phyloP scores from a whole-genome alignment of 2,113 vertebrate genomes.

The Amphiprion percula region DNA sequence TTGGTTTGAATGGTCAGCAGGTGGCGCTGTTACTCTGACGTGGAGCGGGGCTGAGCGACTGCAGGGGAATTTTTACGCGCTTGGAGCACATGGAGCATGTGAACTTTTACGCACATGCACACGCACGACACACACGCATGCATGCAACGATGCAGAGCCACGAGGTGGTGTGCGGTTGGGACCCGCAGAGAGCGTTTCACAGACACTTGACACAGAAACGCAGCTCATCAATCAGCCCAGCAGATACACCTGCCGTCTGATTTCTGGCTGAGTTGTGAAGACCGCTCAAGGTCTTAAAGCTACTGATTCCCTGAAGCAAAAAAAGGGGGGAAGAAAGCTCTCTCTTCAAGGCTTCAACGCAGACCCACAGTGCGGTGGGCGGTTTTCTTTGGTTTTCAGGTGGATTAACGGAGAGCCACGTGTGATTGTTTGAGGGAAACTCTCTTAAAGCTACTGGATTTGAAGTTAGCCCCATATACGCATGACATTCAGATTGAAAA shows the following conservation, averaged over 20 bases:
- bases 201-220: conserved; percentile 41
- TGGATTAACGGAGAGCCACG: conserved; percentile 36
- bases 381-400: conserved; percentile 67
- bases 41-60: conserved; percentile 36
- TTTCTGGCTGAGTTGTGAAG: conserved; percentile 48
- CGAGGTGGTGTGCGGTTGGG: conserved; percentile 22
- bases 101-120: conserved; percentile 33
- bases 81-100: conserved; percentile 2
- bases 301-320: conserved; percentile 33
- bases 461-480: conserved; percentile 15
- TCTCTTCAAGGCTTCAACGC: conserved; percentile 35
- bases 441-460: conserved; percentile 56
- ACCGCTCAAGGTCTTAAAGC: conserved; percentile 30
- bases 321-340: neutral
- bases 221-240: conserved; percentile 44
- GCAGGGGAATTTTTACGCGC: conserved; percentile 43
- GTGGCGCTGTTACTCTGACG: conserved; percentile 63
- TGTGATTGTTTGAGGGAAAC: conserved; percentile 33
- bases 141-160: conserved; percentile 27
- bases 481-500: conserved; percentile 47
- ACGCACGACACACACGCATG: conserved; percentile 10
- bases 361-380: conserved; percentile 25
- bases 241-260: conserved; percentile 38
- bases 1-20: conserved; percentile 64
- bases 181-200: conserved; percentile 19